Evolutionary conservation across 2,888 invertebrate genomes (phyloP), one percentile per base, ranked within the genome.

Genomic region (Bedellia somnulentella): DNA sequence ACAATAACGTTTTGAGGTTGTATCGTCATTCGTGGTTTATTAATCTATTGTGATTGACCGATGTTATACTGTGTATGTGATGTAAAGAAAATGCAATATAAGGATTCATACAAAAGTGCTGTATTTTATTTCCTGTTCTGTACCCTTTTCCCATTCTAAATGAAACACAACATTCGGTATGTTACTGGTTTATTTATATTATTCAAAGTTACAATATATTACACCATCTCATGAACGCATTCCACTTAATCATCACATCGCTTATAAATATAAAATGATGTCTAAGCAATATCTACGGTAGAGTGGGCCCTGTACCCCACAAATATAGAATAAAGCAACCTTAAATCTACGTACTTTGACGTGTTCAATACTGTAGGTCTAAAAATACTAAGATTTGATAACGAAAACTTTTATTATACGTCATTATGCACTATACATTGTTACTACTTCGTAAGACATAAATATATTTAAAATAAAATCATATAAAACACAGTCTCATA

Each of bases 171-270:
- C 24, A 26, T 32, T 23, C 48, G 63, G 63, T 70, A 75, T 75
- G 71, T 73, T 73, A 71, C 71, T 73, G 64, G 68, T 73, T 70
- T 73, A 71, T 71, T 70, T 73, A 71, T 68, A 71, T 73, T 6
- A 71, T 60, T 60, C 58, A 70, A 73, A 73, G 73, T 67, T 73
- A 73, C 73, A 75, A 73, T 73, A 73, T 73, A 70, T 71, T 73
- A 73, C 73, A 73, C 58, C 70, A 63, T 68, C 64, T 53, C 54
- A 58, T 61, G 49, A 58, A 55, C 51, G 59, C 55, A 57, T 12
- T 57, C 52, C 66, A 58, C 55, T 8, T 60, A 52, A 47, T 53
- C 60, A 58, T 61, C 59, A 61, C 66, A 54, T 51, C 57, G 48
- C 51, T 59, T 57, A 60, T 64, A 66, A 70, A 66, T 68, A 68